Evolutionary conservation across 2,888 invertebrate genomes (phyloP).

Genomic region (Teleiodes luculella): DNA sequence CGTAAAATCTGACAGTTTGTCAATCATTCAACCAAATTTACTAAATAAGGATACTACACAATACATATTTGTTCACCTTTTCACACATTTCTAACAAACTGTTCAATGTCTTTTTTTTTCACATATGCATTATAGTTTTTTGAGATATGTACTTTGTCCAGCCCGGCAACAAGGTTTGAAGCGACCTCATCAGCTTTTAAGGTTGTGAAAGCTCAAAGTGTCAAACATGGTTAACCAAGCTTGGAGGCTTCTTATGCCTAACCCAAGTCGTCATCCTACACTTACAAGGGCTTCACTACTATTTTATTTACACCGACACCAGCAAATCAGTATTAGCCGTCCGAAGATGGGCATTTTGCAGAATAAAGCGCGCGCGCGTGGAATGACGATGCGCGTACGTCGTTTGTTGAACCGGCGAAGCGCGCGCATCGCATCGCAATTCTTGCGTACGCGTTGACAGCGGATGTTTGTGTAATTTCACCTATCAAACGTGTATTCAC

Average conservation of each 20-base stretch:
- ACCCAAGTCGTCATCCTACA: neutral
- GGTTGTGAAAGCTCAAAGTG: too few species aligned
- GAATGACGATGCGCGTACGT: slow-evolving; percentile 17
- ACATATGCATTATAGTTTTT: too few species aligned
- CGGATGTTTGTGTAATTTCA: slow-evolving; percentile 6
- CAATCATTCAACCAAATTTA: too few species aligned
- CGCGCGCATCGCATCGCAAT: slow-evolving; percentile 17
- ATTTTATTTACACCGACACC: neutral
- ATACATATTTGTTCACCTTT: too few species aligned
- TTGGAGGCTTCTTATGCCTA: neutral
- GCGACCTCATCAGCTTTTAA: too few species aligned
- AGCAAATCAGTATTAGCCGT: slow-evolving; percentile 1
- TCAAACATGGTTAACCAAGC: too few species aligned
- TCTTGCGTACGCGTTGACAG: slow-evolving; percentile 4
- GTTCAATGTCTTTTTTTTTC: too few species aligned
- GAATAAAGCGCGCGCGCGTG: neutral
- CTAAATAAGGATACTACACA: too few species aligned
- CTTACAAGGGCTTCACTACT: neutral
- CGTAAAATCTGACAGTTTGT: too few species aligned
- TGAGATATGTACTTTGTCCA: too few species aligned
- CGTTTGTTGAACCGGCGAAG: slow-evolving; percentile 18
- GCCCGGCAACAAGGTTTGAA: too few species aligned
- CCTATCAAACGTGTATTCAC: neutral
- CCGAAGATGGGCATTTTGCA: neutral
- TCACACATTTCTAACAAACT: too few species aligned